Base-by-base conservation (phyloP, 2,797 vertebrate species). In the Galagoides demidoff region DNA sequence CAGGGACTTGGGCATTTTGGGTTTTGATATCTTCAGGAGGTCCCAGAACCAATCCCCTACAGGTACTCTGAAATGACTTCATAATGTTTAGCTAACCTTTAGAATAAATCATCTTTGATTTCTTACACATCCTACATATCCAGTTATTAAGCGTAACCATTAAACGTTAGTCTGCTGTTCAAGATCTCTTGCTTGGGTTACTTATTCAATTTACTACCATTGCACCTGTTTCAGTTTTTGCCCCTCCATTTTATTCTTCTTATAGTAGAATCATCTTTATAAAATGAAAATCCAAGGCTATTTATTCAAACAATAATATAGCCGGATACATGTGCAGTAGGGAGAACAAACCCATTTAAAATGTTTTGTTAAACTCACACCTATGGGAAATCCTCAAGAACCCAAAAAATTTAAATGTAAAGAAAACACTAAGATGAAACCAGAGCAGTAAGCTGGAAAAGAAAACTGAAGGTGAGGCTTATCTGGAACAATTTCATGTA, bases 221-320 rank as follows among this genome's bases (percentile, higher is more conserved):
- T 81, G 6, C 25, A 19, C 25, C 19, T 68, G 23, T 39, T 71
- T 76, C 49, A 71, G 55, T 90, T 59, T 73, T 73, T 3, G 39
- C 10, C 10, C 29, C 25, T 63, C 64, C 14, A 74, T 55, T 77
- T 85, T 20, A 70, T 55, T 85, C 29, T 85, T 88, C 39, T 93
- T 84, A 91, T 45, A 79, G 57, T n/a, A 49, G 25, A 66, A 64
- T 8, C 71, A 59, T 29, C 19, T 90, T 64, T 77, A 9, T 89
- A 76, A 96, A 95, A 83, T 71, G n/a, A 92, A 86, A 29, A 87
- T 81, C 43, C 79, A 27, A 82, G 27, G n/a, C 13, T 55, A 45
- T 13, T 87, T 59, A 43, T 45, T 78, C 8, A 77, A n/a, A 43
- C 59, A 81, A 57, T 3, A 57, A 20, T 2, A 76, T 16, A 81